Conservation (phyloP, 2,888 invertebrate species). For the Scaptomyza parva region DNA sequence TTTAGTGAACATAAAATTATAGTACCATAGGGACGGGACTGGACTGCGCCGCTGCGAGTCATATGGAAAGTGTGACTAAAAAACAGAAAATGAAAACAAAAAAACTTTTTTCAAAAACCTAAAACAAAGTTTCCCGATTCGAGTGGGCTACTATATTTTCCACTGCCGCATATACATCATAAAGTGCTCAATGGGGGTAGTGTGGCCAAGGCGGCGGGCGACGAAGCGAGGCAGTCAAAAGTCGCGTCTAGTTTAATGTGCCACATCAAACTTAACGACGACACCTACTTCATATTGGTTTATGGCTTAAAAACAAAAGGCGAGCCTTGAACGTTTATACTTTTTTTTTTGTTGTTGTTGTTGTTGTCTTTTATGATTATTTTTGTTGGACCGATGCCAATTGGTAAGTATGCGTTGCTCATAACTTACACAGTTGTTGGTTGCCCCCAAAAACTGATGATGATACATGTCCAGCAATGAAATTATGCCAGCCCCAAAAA, state of each 20-base stretch:
- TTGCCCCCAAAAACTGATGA: constrained; percentile 41
- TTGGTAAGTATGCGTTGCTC: constrained; percentile 73
- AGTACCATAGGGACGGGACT: constrained; percentile 41
- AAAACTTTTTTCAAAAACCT: constrained; percentile 8
- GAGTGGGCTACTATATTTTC: constrained; percentile 45
- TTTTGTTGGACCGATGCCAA: constrained; percentile 69
- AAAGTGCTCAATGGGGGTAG: constrained; percentile 50
- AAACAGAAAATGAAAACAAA: constrained; percentile 32
- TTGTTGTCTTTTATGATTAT: constrained; percentile 10
- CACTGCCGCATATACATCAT: constrained; percentile 30
- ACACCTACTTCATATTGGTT: constrained; percentile 74
- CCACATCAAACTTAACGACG: constrained; percentile 77
- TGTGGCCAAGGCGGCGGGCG: too few species aligned
- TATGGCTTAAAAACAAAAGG: constrained; percentile 40
- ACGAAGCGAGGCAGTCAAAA: constrained; percentile 16
- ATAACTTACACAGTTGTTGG: constrained; percentile 77
- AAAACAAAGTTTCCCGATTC: constrained; percentile 22
- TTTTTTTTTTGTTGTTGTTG: not conserved
- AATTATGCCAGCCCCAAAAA: constrained; percentile 61
- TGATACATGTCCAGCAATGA: constrained; percentile 65
- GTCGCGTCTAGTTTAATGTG: constrained; percentile 69
- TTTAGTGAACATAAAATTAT: constrained; percentile 33
- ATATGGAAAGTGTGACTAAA: constrained; percentile 22
- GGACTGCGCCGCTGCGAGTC: too few species aligned
- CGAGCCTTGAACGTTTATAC: constrained; percentile 19